Percentiles rank a stretch among this genome's conserved stretches.
phyloP scores from a whole-genome alignment of 2,113 vertebrate species.

The Rhabdomys dilectus region DNA sequence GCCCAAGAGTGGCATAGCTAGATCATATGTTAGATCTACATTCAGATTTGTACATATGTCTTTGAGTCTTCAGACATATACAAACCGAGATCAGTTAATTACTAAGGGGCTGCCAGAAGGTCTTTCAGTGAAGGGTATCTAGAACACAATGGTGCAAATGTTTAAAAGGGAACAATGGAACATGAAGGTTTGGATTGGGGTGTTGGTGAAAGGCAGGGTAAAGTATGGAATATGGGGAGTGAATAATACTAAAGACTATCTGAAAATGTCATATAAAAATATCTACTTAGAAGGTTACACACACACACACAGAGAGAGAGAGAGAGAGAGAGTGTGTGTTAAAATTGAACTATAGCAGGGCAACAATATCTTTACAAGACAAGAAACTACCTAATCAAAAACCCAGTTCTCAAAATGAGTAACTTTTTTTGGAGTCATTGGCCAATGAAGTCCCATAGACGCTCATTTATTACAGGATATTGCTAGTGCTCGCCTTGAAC shows the following conservation, averaged over 20 bases:
- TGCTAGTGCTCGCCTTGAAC: not conserved
- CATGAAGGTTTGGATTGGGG: not conserved
- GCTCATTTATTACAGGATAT: not conserved
- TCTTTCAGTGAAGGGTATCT: not conserved
- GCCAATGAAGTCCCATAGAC: not conserved
- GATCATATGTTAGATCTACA: not conserved
- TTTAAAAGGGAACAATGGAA: not conserved
- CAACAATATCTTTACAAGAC: not conserved
- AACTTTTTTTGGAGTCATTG: not conserved
- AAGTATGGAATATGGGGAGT: not conserved
- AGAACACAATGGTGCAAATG: not conserved
- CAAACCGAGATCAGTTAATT: not conserved
- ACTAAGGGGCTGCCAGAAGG: not conserved
- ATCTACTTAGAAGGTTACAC: not conserved
- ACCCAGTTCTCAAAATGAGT: not conserved
- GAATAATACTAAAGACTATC: not conserved
- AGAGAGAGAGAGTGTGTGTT: too few relatives aligned
- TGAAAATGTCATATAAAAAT: not conserved
- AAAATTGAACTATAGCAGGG: not conserved
- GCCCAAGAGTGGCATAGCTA: not conserved
- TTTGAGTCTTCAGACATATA: not conserved
- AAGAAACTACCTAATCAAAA: not conserved
- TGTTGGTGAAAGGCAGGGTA: not conserved
- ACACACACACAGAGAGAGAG: not conserved
- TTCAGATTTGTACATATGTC: not conserved